phyloP scores from a whole-genome alignment of 1,140 invertebrate genomes.

The Solenopsis invicta region DNA sequence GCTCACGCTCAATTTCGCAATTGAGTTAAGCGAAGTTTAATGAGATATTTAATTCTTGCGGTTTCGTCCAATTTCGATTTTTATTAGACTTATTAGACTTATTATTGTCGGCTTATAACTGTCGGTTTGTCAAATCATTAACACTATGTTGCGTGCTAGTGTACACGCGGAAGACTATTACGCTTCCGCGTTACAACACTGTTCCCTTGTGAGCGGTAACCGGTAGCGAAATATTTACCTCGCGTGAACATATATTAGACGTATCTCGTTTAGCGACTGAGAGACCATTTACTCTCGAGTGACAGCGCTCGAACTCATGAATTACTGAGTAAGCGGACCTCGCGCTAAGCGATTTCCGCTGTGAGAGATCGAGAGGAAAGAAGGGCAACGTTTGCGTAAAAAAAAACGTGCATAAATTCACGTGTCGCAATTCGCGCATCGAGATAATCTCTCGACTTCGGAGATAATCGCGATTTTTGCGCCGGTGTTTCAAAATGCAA shows the following conservation, averaged over 20 bases:
- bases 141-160: conserved; percentile 30
- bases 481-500: conserved; percentile 34
- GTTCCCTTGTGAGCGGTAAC: conserved; percentile 19
- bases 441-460: conserved; percentile 34
- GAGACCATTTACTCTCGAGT: conserved; percentile 16
- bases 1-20: neutral
- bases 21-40: neutral
- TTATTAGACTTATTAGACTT: conserved; percentile 18
- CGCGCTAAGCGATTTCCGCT: neutral
- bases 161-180: conserved; percentile 11
- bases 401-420: neutral
- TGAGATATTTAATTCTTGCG: conserved; percentile 10
- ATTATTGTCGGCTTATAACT: conserved; percentile 5
- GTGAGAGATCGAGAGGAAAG: neutral
- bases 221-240: neutral
- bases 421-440: conserved; percentile 17
- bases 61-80: conserved; percentile 41
- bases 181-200: conserved; percentile 27
- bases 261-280: neutral
- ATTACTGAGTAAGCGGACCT: neutral
- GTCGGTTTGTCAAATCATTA: conserved; percentile 2
- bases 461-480: conserved; percentile 29
- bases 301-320: neutral
- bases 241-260: neutral
- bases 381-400: neutral